Evolutionary conservation across 2,888 invertebrate genomes (phyloP), one percentile per base, ranked within the genome.

Genomic region (Heliconius ethilla): DNA sequence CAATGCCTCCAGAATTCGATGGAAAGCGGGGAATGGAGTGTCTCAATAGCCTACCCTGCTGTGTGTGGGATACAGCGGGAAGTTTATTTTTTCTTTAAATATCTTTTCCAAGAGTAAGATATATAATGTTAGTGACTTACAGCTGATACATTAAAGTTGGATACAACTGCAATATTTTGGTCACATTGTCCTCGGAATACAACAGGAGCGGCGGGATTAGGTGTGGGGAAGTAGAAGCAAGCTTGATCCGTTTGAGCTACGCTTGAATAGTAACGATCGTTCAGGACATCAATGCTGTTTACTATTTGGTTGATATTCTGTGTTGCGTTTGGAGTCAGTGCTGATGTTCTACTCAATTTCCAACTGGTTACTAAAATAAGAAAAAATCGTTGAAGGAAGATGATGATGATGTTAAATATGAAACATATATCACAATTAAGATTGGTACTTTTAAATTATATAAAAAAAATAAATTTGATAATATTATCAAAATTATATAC

Each of bases 161-260:
- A 51, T 0, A 88, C 85, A 18, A 86, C 88, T 11, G 82, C 65
- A 5, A 88, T 84, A 69, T 73, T 84, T 5, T 81, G 76, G 22
- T 88, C 84, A 45, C 89, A 89, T 62, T 85, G 86, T 1, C 89
- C 89, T 13, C 87, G 84, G 83, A 87, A 88, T 0, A 80, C 73
- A 0, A 81, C 70, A 0, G 86, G 83, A 7, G 80, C 73, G 1
- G 73, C 75, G 13, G 40, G 40, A n/a, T 79, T 79, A 1, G 84
- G 82, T 0, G 75, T 80, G 0, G 87, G 87, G 73, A 78, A 85
- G 76, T 87, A 87, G 83, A 87, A 86, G 79, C 86, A 83, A 29
- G 83, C 84, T 4, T 79, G 63, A 15, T 83, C 84, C 2, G 85
- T 80, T 18, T 85, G 86, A 25, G 83, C 80, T 1, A 83, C 78